phyloP scores from a whole-genome alignment of 2,797 vertebrate species.

The Octomys mimax region DNA sequence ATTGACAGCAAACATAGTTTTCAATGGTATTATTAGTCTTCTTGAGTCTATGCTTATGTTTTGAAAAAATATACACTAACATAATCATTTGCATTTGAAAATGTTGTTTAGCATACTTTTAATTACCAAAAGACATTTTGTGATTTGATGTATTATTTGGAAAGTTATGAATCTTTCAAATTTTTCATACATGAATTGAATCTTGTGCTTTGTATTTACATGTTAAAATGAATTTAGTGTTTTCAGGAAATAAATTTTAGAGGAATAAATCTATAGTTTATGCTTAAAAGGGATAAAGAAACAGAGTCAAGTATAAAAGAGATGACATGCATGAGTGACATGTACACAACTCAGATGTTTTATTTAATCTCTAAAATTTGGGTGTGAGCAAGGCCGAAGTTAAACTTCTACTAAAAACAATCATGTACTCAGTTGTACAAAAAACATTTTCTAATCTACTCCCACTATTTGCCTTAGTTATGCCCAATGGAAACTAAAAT shows the following conservation, averaged over 20 bases:
- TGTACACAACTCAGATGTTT: background rate
- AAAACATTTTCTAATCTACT: background rate
- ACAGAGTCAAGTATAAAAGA: background rate
- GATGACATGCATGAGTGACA: background rate
- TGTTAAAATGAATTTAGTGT: background rate
- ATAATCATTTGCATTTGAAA: background rate
- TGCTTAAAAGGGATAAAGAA: background rate
- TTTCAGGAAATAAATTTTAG: background rate
- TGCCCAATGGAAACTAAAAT: background rate
- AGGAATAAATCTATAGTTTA: background rate
- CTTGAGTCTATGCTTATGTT: background rate
- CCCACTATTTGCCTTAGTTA: background rate
- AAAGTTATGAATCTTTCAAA: background rate
- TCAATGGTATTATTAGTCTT: background rate
- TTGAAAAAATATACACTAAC: background rate
- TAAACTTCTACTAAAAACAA: accelerated
- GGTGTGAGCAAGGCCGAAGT: background rate
- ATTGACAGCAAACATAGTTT: background rate
- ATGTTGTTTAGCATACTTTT: background rate
- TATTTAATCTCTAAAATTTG: background rate
- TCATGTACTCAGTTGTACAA: background rate
- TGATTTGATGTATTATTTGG: background rate
- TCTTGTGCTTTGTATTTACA: background rate
- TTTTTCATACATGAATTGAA: background rate
- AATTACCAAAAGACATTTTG: background rate